Percentiles rank a stretch among this genome's conserved stretches.
Conservation (phyloP, 2,113 vertebrate genomes). For the Indri indri region DNA sequence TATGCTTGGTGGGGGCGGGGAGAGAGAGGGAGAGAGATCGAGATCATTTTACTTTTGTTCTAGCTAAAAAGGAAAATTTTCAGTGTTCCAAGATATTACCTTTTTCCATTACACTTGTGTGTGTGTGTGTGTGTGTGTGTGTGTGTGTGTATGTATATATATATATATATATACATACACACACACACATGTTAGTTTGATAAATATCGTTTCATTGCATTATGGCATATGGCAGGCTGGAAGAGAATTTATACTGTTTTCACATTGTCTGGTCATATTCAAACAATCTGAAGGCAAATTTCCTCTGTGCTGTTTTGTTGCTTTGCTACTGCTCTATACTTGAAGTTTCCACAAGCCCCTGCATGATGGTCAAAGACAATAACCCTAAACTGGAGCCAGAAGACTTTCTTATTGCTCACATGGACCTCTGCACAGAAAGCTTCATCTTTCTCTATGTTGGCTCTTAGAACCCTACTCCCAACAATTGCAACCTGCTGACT, state of each 20-base stretch:
- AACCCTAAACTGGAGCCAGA: neutral
- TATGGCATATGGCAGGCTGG: neutral
- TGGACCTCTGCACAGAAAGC: constrained; percentile 19
- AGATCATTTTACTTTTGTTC: neutral
- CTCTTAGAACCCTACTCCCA: constrained; percentile 17
- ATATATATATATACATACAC: no score
- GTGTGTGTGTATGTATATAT: no score
- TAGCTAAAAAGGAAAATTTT: neutral
- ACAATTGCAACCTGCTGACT: constrained; percentile 21
- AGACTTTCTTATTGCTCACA: constrained; percentile 35
- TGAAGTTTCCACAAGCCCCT: neutral
- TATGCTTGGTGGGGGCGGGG: neutral
- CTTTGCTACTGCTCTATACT: neutral
- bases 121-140: no score
- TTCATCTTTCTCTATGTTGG: constrained; percentile 33
- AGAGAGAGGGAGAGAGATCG: neutral
- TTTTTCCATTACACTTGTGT: neutral
- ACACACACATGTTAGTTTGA: neutral
- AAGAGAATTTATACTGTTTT: constrained; percentile 31
- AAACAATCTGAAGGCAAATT: neutral
- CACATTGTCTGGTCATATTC: neutral
- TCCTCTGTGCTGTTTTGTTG: constrained; percentile 2
- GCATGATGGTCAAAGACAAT: constrained; percentile 39
- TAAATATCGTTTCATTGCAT: neutral
- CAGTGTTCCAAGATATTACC: neutral